Base-by-base conservation (phyloP, 2,888 invertebrate species). In the Reticulitermes lucifugus region DNA sequence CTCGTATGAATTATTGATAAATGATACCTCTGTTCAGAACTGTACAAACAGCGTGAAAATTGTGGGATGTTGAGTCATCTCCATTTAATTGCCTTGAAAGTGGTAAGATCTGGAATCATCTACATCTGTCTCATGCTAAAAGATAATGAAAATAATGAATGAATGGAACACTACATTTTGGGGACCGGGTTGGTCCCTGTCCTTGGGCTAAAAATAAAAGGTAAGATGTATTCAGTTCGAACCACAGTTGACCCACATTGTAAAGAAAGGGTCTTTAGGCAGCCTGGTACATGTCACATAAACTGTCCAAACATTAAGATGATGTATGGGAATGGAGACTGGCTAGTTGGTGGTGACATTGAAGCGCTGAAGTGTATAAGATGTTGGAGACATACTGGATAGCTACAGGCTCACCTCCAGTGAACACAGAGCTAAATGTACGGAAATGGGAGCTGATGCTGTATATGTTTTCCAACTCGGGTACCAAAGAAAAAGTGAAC, bases 401-500 rank as follows among this genome's bases (percentile, higher is more conserved):
- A 92, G 96, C 84, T 99, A 97, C 91, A 93, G 99, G 21, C 92
- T 98, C 25, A 99, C 99, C 0, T 99, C 99, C 0, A 96, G 96
- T 89, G 98, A 99, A 90, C 93, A 99, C 22, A 92, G 97, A 59
- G 90, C 91, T 43, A 95, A 94, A 89, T 98, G 98, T 90, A 93
- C 93, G 86, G 94, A 96, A 89, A 93, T 98, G 90, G 94, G 94
- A 0, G 98, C 99, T 7, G 99, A 99, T 91, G 98, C 98, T 0
- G 96, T 99, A 4, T 99, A 99, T 91, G 99, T 99, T 14, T 99
- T 99, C 92, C 98, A 98, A 91, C 92, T 98, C 35, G 94, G 99
- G 84, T 99, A 99, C 92, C 99, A 99, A 0, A 98, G 99, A 88
- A 99, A 99, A 92, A 99, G 99, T 90, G 99, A 99, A 0, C 99